Evolutionary conservation across 2,797 vertebrate species (phyloP).

Genomic region (Epinephelus malabaricus): DNA sequence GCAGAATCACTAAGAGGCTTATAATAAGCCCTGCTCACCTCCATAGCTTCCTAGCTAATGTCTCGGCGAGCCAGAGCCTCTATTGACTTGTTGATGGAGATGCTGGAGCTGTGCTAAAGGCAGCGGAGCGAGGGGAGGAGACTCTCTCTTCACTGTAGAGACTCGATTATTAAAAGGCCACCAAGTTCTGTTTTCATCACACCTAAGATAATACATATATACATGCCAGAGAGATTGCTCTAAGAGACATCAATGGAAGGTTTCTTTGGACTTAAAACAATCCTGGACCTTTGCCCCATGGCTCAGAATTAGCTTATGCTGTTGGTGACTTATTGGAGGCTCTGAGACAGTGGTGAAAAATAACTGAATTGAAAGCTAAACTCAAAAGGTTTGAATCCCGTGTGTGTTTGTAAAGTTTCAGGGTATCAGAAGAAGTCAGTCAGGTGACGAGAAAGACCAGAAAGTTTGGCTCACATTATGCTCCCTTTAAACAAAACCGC

Average conservation of each 20-base stretch:
- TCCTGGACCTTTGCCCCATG: conserved; percentile 57
- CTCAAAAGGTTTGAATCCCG: conserved; percentile 27
- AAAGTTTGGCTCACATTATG: conserved; percentile 89
- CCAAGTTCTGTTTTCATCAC: conserved; percentile 71
- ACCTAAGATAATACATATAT: conserved; percentile 46
- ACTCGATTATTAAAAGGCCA: conserved; percentile 64
- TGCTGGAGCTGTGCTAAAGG: conserved; percentile 71
- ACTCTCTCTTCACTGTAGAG: conserved; percentile 44
- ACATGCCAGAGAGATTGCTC: conserved; percentile 32
- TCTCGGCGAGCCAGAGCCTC: conserved; percentile 69
- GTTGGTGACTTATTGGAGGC: conserved; percentile 22
- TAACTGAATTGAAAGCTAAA: conserved; percentile 21
- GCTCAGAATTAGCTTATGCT: conserved; percentile 50
- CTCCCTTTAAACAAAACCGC: conserved; percentile 93
- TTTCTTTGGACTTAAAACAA: conserved; percentile 70
- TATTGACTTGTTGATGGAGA: conserved; percentile 86
- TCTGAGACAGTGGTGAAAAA: conserved; percentile 26
- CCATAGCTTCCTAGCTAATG: conserved; percentile 78
- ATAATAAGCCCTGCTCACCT: conserved; percentile 85
- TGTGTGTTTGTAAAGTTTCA: conserved; percentile 51
- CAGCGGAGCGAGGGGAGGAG: conserved; percentile 54
- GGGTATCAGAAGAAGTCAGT: conserved; percentile 78
- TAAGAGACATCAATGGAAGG: conserved; percentile 50
- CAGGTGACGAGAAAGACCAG: conserved; percentile 83
- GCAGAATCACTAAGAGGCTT: conserved; percentile 84